Conservation (phyloP, 2,113 vertebrate species). For the Etheostoma spectabile region DNA sequence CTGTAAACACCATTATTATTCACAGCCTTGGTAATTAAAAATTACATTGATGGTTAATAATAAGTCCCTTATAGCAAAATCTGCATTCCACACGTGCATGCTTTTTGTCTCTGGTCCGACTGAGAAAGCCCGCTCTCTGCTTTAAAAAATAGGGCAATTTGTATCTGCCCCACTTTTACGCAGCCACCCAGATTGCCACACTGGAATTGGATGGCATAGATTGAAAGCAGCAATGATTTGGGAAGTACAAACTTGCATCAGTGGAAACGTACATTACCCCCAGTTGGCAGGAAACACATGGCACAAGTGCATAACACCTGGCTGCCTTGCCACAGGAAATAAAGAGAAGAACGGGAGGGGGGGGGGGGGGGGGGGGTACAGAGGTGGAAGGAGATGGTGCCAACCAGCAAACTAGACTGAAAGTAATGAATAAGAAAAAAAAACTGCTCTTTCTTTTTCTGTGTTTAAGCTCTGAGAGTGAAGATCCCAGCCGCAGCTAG, state of each 20-base stretch:
- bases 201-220: constrained; percentile 57
- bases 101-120: constrained; percentile 46
- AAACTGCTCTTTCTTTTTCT: constrained; percentile 30
- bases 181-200: constrained; percentile 61
- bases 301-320: constrained; percentile 80
- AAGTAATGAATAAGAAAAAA: constrained; percentile 73
- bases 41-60: neutral
- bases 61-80: neutral
- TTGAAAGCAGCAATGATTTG: constrained; percentile 70
- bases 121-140: constrained; percentile 10
- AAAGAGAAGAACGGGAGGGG: constrained; percentile 43
- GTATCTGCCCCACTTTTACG: constrained; percentile 62
- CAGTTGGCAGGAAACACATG: constrained; percentile 79
- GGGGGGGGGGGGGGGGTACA: too few relatives aligned
- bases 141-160: constrained; percentile 61
- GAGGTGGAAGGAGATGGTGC: constrained; percentile 41
- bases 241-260: constrained; percentile 54
- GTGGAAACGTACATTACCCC: constrained; percentile 60
- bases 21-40: neutral
- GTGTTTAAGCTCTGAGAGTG: constrained; percentile 34
- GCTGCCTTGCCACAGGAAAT: constrained; percentile 75
- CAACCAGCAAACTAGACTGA: constrained; percentile 65
- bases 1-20: constrained; percentile 22
- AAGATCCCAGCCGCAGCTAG: constrained; percentile 32
- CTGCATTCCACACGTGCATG: neutral